Evolutionary conservation across 2,113 vertebrate genomes (phyloP).

Genomic region (Epinephelus cyanopodus): DNA sequence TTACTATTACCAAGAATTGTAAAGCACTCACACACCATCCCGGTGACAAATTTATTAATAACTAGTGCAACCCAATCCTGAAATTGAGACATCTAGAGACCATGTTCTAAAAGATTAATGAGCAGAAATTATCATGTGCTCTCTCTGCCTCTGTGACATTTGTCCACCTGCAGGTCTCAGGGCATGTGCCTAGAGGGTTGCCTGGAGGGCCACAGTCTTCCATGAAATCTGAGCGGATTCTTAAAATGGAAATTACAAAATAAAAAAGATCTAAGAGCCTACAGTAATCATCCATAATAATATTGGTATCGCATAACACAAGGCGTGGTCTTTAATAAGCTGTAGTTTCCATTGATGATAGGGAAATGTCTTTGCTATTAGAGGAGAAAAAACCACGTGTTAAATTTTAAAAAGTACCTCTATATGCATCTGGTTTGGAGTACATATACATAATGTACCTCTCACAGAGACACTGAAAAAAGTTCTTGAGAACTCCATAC

Average conservation of each 20-base stretch:
- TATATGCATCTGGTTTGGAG: background rate
- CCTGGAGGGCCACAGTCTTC: conserved; percentile 9
- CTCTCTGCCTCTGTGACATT: conserved; percentile 50
- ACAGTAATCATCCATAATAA: background rate
- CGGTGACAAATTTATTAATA: background rate
- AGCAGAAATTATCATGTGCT: conserved; percentile 23
- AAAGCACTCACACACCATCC: background rate
- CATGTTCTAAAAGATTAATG: conserved; percentile 49
- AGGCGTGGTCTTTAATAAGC: background rate
- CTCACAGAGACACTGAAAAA: background rate
- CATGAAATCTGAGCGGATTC: conserved; percentile 21
- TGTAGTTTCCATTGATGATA: conserved; percentile 1
- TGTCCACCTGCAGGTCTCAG: conserved; percentile 26
- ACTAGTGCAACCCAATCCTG: background rate
- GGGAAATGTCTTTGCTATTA: background rate
- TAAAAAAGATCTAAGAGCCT: conserved; percentile 29
- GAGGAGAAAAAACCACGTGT: background rate
- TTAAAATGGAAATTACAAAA: conserved; percentile 9
- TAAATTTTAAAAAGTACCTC: background rate
- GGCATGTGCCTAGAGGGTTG: conserved; percentile 30
- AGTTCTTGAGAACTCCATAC: background rate
- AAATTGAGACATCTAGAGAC: conserved; percentile 10
- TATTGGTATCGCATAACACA: background rate
- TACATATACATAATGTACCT: background rate
- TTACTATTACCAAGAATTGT: background rate